A percentile compares a stretch with the other conserved stretches of the same genome.
phyloP scores from a whole-genome alignment of 2,113 vertebrate genomes.

The Syrmaticus mikado region DNA sequence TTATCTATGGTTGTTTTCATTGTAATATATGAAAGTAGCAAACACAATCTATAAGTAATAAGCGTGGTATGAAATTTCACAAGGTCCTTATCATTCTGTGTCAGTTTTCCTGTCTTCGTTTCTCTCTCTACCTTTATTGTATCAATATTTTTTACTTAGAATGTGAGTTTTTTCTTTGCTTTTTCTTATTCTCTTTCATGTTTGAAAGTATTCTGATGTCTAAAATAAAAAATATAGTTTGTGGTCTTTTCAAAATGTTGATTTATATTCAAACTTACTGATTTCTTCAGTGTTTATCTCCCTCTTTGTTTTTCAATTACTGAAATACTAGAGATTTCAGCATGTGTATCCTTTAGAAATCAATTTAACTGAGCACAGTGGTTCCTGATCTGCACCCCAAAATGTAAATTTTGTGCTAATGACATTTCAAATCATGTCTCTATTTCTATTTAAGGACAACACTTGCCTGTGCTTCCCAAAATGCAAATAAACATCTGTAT shows the following conservation, averaged over 20 bases:
- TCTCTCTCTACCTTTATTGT: background rate
- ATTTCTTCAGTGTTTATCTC: background rate
- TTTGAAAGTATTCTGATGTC: background rate
- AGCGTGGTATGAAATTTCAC: background rate
- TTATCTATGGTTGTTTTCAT: constrained; percentile 4
- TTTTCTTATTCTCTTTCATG: constrained; percentile 44
- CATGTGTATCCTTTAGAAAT: background rate
- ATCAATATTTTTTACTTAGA: constrained; percentile 5
- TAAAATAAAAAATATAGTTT: background rate
- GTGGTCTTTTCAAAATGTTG: background rate
- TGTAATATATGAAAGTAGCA: constrained; percentile 11
- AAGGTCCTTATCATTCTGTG: background rate
- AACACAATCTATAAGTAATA: constrained; percentile 17
- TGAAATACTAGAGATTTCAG: background rate
- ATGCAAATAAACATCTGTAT: background rate
- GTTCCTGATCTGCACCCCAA: background rate
- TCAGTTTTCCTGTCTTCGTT: constrained; percentile 8
- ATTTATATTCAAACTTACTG: background rate
- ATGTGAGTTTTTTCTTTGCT: background rate
- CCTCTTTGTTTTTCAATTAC: background rate
- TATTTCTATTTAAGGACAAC: background rate
- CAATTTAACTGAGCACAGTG: background rate
- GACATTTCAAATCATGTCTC: background rate
- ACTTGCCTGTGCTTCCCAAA: background rate
- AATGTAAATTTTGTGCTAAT: background rate